Evolutionary conservation across 2,888 invertebrate species (phyloP).

Genomic region (Phyto melanocephala): DNA sequence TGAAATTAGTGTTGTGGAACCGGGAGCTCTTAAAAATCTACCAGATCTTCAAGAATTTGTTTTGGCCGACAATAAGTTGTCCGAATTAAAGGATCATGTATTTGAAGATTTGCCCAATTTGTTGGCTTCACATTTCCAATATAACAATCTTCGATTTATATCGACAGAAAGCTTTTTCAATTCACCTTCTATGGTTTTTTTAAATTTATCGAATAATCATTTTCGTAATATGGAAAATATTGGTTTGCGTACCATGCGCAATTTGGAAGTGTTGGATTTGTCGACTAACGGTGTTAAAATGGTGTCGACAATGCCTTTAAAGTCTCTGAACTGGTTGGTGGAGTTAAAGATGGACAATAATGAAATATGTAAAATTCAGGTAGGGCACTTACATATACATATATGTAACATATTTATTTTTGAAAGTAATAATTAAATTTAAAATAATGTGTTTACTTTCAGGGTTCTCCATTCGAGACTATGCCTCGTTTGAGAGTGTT

Average conservation of each 20-base stretch:
- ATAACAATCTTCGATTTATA: conserved; percentile 87
- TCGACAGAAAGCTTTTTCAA: conserved; percentile 87
- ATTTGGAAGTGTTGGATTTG: conserved; percentile 91
- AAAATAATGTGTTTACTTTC: neutral
- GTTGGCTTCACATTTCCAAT: conserved; percentile 85
- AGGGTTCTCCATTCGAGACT: conserved; percentile 88
- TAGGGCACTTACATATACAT: conserved; percentile 52
- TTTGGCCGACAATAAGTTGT: conserved; percentile 86
- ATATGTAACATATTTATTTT: neutral
- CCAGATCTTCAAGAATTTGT: conserved; percentile 85
- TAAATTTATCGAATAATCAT: conserved; percentile 91
- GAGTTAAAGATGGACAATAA: conserved; percentile 92
- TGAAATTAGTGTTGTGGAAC: conserved; percentile 86
- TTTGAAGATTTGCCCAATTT: conserved; percentile 87
- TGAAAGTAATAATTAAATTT: neutral
- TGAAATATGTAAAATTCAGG: conserved; percentile 87
- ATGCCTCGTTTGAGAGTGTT: conserved; percentile 91
- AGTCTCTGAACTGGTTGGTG: conserved; percentile 90
- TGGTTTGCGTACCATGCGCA: conserved; percentile 85
- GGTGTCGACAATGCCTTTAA: conserved; percentile 84
- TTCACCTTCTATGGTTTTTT: conserved; percentile 87
- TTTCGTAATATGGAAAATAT: conserved; percentile 86
- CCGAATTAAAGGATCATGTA: conserved; percentile 86
- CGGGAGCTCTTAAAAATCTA: conserved; percentile 85
- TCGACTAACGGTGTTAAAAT: conserved; percentile 88